phyloP scores from a whole-genome alignment of 2,888 invertebrate genomes.

The Taenaris catops region DNA sequence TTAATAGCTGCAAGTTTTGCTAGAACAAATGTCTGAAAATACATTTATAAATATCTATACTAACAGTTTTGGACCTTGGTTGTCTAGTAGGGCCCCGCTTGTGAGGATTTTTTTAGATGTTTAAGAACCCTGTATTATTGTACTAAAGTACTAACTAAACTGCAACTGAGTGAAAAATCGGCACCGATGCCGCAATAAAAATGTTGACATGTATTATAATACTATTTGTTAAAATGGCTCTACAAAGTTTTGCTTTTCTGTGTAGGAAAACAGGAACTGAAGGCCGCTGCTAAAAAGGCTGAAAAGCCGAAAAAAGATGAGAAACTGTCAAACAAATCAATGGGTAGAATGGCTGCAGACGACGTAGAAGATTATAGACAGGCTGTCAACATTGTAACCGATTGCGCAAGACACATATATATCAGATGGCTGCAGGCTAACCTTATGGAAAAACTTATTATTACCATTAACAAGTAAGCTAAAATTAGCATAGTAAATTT shows the following conservation, averaged over 20 bases:
- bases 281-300: conserved; percentile 28
- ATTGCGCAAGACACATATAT: conserved; percentile 49
- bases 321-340: conserved; percentile 27
- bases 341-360: conserved; percentile 30
- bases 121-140: background rate
- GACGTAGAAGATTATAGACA: conserved; percentile 45
- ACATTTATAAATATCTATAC: no score
- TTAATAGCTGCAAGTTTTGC: no score
- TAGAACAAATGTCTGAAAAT: no score
- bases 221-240: no score
- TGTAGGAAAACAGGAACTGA: conserved; percentile 21
- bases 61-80: no score
- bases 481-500: no score
- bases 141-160: background rate
- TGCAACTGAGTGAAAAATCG: background rate
- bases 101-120: no score
- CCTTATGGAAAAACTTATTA: conserved; percentile 45
- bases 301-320: conserved; percentile 38
- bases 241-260: no score
- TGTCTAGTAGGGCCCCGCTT: no score
- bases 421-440: conserved; percentile 57
- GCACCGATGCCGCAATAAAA: no score
- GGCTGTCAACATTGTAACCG: conserved; percentile 43
- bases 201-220: no score
- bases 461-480: conserved; percentile 45